Evolutionary conservation across 2,113 vertebrate genomes (phyloP).

Genomic region (human (Homo sapiens)): DNA sequence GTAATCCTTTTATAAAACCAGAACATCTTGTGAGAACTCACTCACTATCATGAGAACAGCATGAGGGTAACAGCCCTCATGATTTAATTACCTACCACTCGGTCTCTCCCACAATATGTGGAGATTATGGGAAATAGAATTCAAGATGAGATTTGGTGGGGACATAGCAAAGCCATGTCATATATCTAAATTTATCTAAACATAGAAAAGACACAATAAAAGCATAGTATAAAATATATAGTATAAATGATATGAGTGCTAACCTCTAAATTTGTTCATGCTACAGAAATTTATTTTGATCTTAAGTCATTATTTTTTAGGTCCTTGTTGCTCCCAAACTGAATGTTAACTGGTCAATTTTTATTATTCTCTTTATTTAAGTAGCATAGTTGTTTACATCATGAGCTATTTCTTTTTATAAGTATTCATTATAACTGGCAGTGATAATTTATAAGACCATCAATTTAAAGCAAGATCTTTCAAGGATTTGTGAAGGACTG

Average conservation of each 20-base stretch:
- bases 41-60: too few relatives aligned
- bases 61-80: too few relatives aligned
- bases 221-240: too few relatives aligned
- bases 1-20: too few relatives aligned
- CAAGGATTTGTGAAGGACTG: background rate
- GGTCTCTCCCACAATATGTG: too few relatives aligned
- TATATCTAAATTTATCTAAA: too few relatives aligned
- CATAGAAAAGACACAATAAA: too few relatives aligned
- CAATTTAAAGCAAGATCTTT: background rate
- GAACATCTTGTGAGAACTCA: too few relatives aligned
- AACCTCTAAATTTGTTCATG: background rate
- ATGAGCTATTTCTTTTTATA: background rate
- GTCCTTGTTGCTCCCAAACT: background rate
- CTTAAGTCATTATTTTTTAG: background rate
- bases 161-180: too few relatives aligned
- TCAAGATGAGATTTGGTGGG: too few relatives aligned
- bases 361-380: background rate
- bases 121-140: too few relatives aligned
- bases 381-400: background rate
- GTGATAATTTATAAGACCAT: background rate
- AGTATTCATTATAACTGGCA: background rate
- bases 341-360: background rate
- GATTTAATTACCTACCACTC: too few relatives aligned
- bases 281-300: background rate
- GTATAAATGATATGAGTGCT: background rate